Base-by-base conservation (phyloP, 2,888 invertebrate genomes). In the Capitulum mitella region DNA sequence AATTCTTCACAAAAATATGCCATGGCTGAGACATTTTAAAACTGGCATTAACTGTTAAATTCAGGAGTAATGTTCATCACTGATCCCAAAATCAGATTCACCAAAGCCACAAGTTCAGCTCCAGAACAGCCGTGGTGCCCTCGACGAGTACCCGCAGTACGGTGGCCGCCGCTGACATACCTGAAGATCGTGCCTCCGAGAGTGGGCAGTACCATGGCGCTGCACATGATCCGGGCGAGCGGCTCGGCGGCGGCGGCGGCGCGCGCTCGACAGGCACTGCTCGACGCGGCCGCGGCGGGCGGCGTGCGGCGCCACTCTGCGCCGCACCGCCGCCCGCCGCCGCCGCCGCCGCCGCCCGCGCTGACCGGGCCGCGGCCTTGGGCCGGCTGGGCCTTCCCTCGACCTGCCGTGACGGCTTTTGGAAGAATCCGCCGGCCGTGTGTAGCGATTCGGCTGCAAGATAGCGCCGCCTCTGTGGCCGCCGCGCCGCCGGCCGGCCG, bases 201-300 rank as follows among this genome's bases (percentile, higher is more conserved):
- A 26, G 54, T 54, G 6, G 54, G 54, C 1, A 54, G 54, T 6
- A 54, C 54, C 54, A 54, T 54, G 1, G 54, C 26, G 54, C 54
- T 54, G 54, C 54, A 54, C 54, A 54, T 54, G n/a, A n/a, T n/a
- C n/a, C n/a, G n/a, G n/a, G n/a, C n/a, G n/a, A 54, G 54, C 54
- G 54, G 6, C 54, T 6, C 54, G 2, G 2, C 6, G 54, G 26
- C 54, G 54, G 26, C 12, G 54, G 54, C 54, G 54, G 54, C 54
- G 26, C 54, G 54, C 54, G 54, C n/a, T n/a, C n/a, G n/a, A n/a
- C 54, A 26, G 26, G 26, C 54, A 54, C 54, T 54, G 54, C 54
- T 26, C 54, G 54, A 54, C 26, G 54, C 54, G 54, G 26, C 54
- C 54, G 54, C 54, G 22, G 19, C 54, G 54, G 54, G 54, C 54